Evolutionary conservation across 2,888 invertebrate genomes (phyloP).

Genomic region (Drosophila fulvimacula): DNA sequence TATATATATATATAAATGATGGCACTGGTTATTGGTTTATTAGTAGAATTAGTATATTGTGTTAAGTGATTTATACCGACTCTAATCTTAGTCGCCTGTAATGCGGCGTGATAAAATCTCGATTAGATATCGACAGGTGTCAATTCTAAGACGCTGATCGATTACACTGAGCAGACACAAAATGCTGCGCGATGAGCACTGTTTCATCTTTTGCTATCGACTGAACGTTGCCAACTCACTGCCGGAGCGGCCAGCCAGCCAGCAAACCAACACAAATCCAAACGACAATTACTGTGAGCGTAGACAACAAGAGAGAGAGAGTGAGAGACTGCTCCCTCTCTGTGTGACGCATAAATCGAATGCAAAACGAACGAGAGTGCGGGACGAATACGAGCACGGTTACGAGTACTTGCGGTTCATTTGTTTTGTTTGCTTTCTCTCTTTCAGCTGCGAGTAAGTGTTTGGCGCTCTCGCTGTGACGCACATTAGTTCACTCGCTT

Average conservation of each 20-base stretch:
- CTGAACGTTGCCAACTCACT: constrained; percentile 61
- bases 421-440: constrained; percentile 19
- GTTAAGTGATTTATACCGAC: constrained; percentile 11
- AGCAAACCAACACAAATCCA: constrained; percentile 6
- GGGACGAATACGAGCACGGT: constrained; percentile 1
- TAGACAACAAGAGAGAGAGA: not conserved
- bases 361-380: constrained; percentile 6
- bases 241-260: constrained; percentile 16
- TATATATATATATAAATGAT: constrained; percentile 3
- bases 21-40: constrained; percentile 23
- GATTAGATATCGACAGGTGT: constrained; percentile 85
- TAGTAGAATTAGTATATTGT: constrained; percentile 9
- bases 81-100: constrained; percentile 80
- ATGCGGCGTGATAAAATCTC: constrained; percentile 84
- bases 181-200: constrained; percentile 83
- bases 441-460: constrained; percentile 9
- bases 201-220: constrained; percentile 85
- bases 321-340: not conserved
- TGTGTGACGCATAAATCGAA: constrained; percentile 49
- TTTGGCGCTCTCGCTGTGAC: constrained; percentile 34
- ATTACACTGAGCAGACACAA: constrained; percentile 83
- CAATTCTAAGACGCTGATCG: constrained; percentile 85
- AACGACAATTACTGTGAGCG: constrained; percentile 47
- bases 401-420: constrained; percentile 15
- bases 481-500: constrained; percentile 39